Evolutionary conservation across 2,797 vertebrate genomes (phyloP), one percentile per base, ranked within the genome.

Genomic region (Rousettus madagascariensis): DNA sequence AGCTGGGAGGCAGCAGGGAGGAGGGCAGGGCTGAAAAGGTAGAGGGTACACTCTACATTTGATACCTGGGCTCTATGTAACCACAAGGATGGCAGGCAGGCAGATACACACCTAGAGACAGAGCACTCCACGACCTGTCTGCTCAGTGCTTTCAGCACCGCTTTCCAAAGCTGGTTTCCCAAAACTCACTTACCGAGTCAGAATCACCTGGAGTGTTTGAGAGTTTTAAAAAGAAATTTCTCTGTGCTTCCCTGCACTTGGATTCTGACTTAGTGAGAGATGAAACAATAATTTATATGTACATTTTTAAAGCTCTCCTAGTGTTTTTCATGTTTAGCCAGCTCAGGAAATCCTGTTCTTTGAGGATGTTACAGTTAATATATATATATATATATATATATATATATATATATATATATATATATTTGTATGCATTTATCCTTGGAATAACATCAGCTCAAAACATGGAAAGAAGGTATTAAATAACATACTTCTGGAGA

Each of bases 1-100:
- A 85, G 55, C 19, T 53, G 24, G 26, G 26, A 26, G 33, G 4
- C 8, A 1, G 28, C 6, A 8, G 22, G 53, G 19, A 61, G 38
- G 3, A 78, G 36, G 20, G 36, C 55, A 78, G 46, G 30, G 19
- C 78, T 24, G 24, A 20, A 53, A 38, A 16, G 55, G 16, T 30
- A 28, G 68, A 74, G 28, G 12, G 16, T 26, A 0, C 9, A 17
- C 12, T 61, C 78, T 33, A 2, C 2, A 2, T 0, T 36, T 41
- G 51, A 57, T 36, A 24, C 53, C 46, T 80, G 19, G 28, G 5
- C 59, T 43, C 24, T 6, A 0, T 0, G 0, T n/a, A 26, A 8
- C 30, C 41, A 15, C 33, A 55, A 1, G 41, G 22, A 61, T 9
- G 15, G 22, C 55, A 17, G 1, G 1, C 1, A 1, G 24, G n/a